phyloP scores from a whole-genome alignment of 2,797 vertebrate genomes.

The Myotis daubentonii region DNA sequence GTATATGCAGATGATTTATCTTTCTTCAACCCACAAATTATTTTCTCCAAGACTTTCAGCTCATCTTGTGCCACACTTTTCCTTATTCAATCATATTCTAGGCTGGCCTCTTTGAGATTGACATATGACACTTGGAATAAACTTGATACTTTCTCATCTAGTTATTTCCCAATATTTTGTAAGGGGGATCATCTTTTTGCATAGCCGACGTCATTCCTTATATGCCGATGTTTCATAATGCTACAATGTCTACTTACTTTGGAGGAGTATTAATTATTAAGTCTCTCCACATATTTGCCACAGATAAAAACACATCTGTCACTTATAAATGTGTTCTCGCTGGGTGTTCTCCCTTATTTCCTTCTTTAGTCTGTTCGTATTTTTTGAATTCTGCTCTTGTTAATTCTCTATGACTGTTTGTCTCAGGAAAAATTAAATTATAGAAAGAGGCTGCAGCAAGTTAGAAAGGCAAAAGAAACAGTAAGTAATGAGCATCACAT shows the following conservation, averaged over 20 bases:
- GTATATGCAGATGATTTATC: background rate
- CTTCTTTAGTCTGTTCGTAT: constrained; percentile 26
- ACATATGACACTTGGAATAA: background rate
- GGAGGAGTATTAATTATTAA: background rate
- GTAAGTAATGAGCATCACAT: background rate
- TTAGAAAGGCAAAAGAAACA: constrained; percentile 33
- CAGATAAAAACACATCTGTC: background rate
- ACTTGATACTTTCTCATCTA: background rate
- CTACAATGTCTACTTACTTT: background rate
- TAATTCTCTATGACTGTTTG: constrained; percentile 9
- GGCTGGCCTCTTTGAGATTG: background rate
- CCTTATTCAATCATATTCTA: background rate
- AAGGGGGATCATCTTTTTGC: background rate
- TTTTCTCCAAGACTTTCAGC: background rate
- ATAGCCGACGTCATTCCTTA: background rate
- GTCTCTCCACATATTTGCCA: background rate
- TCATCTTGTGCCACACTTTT: background rate
- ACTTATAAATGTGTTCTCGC: background rate
- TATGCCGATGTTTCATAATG: background rate
- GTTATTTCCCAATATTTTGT: background rate
- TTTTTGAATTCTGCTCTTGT: constrained; percentile 22
- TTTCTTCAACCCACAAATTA: background rate
- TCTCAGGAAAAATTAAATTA: constrained; percentile 50
- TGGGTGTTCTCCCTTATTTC: background rate
- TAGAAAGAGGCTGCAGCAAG: constrained; percentile 5